Percentiles rank a stretch among this genome's conserved stretches.
Conservation (phyloP, 2,888 invertebrate species). For the Carcina quercana region DNA sequence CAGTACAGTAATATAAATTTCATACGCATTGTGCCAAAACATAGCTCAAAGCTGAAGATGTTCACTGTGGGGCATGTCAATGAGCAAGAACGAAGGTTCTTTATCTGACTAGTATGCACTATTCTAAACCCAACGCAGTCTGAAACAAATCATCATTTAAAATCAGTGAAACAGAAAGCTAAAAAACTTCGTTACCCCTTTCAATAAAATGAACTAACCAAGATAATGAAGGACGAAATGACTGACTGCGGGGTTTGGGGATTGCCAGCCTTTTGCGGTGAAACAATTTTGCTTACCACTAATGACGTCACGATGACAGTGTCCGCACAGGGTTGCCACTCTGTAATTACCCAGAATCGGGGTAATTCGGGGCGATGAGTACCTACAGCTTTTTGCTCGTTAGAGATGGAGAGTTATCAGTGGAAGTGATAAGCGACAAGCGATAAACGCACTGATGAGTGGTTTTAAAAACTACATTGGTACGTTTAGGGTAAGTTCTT, state of each 20-base stretch:
- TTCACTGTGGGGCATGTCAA: no score
- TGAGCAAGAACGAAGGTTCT: no score
- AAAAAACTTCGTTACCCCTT: not conserved
- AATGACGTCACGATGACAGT: conserved; percentile 69
- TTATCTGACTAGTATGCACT: not conserved
- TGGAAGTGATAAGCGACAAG: conserved; percentile 13
- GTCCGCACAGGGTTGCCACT: conserved; percentile 48
- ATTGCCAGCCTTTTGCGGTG: conserved; percentile 29
- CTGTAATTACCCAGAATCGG: conserved; percentile 67
- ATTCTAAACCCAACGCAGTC: not conserved
- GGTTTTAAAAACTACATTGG: not conserved
- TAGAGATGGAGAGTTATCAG: conserved; percentile 24
- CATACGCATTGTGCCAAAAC: no score
- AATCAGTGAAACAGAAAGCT: not conserved
- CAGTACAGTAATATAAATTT: no score
- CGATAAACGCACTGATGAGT: not conserved
- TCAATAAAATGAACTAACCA: not conserved
- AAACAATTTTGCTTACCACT: conserved; percentile 59
- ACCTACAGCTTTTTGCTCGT: conserved; percentile 62
- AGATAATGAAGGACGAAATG: conserved; percentile 22
- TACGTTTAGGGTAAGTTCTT: not conserved
- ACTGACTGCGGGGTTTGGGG: conserved; percentile 24
- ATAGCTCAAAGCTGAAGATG: no score
- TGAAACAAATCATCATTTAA: not conserved
- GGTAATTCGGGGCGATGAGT: conserved; percentile 59